phyloP scores from a whole-genome alignment of 1,140 invertebrate genomes.

The Aleiodes sp. region DNA sequence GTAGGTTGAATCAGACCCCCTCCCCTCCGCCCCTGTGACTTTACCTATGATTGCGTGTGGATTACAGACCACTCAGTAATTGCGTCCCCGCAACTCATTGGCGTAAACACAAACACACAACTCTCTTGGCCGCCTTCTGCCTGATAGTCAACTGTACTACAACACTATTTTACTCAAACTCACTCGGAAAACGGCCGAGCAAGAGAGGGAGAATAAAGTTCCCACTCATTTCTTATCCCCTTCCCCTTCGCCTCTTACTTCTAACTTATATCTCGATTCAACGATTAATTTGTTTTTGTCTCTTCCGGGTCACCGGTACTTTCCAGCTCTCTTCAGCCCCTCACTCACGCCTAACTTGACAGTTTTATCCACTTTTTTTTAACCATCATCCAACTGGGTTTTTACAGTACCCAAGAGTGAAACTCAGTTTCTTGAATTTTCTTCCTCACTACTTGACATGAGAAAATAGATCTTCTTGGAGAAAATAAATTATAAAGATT shows the following conservation, averaged over 20 bases:
- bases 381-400: conserved; percentile 27
- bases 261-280: conserved; percentile 30
- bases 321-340: neutral
- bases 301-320: conserved; percentile 15
- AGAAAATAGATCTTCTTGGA: neutral
- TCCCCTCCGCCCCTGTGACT: conserved; percentile 41
- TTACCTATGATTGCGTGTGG: conserved; percentile 57
- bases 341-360: conserved; percentile 13
- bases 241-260: neutral
- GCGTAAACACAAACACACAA: conserved; percentile 25
- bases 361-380: conserved; percentile 36
- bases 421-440: conserved; percentile 19
- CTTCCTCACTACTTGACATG: neutral
- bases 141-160: conserved; percentile 7
- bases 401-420: conserved; percentile 22
- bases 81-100: conserved; percentile 46
- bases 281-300: conserved; percentile 30
- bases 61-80: conserved; percentile 60
- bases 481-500: conserved; percentile 4
- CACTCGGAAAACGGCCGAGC: too few relatives aligned
- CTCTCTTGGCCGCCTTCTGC: too few relatives aligned
- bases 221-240: conserved; percentile 16
- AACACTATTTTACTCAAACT: conserved; percentile 12
- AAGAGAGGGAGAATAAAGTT: neutral
- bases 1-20: conserved; percentile 38